phyloP scores from a whole-genome alignment of 2,113 vertebrate genomes.

The Girardinichthys multiradiatus region DNA sequence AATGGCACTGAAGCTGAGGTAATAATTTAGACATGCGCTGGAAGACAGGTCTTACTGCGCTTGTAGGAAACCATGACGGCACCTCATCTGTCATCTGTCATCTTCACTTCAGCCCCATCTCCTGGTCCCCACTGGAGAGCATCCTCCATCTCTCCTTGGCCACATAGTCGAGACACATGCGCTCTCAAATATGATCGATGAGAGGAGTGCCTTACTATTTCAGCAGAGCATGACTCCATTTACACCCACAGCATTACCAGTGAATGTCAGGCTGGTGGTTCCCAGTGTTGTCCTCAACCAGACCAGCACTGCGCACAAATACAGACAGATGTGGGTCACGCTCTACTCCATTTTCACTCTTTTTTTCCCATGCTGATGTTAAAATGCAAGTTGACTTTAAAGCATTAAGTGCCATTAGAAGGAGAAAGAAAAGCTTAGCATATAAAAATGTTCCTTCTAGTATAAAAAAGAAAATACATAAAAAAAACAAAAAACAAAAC shows the following conservation, averaged over 20 bases:
- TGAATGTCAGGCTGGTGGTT: conserved; percentile 29
- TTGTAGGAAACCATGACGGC: conserved; percentile 72
- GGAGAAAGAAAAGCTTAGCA: conserved; percentile 27
- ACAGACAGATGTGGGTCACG: conserved; percentile 54
- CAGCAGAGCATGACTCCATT: conserved; percentile 72
- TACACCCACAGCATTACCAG: conserved; percentile 62
- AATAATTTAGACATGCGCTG: conserved; percentile 74
- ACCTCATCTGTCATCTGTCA: conserved; percentile 77
- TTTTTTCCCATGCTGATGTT: conserved; percentile 9
- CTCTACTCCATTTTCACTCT: conserved; percentile 25
- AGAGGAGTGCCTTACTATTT: conserved; percentile 52
- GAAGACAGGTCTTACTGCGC: conserved; percentile 72
- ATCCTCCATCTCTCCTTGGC: conserved; percentile 58
- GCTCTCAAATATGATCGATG: conserved; percentile 72
- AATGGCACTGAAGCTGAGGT: conserved; percentile 50
- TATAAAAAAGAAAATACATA: conserved; percentile 30
- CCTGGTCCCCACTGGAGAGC: conserved; percentile 66
- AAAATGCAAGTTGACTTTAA: conserved; percentile 23
- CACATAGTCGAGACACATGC: conserved; percentile 52
- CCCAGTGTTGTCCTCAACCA: conserved; percentile 44
- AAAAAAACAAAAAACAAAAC: conserved; percentile 28
- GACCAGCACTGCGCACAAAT: conserved; percentile 39
- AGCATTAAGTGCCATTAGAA: conserved; percentile 16
- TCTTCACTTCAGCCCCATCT: conserved; percentile 66
- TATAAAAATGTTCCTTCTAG: conserved; percentile 45